Conservation (phyloP, 1,140 invertebrate genomes). For the Eulimnadia texana region DNA sequence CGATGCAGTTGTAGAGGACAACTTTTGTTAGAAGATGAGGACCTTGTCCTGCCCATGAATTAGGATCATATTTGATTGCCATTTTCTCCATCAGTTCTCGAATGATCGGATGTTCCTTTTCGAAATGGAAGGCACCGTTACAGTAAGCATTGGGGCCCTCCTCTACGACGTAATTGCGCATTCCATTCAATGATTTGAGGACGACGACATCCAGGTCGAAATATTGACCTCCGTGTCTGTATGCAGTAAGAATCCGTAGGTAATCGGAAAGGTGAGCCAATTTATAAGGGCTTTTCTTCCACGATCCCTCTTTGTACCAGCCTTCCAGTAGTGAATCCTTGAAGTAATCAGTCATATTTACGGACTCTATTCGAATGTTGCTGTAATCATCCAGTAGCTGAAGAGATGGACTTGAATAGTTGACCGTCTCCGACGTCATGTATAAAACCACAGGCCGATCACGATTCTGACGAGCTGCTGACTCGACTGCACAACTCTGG, state of each 20-base stretch:
- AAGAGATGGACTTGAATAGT: constrained; percentile 18
- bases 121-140: constrained; percentile 7
- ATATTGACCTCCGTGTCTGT: constrained; percentile 62
- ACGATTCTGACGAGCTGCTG: constrained; percentile 44
- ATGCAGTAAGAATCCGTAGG: constrained; percentile 50
- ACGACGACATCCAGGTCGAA: constrained; percentile 60
- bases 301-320: constrained; percentile 36
- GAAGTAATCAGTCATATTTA: constrained; percentile 43
- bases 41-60: background rate
- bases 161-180: background rate
- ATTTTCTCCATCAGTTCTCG: background rate
- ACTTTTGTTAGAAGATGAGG: background rate
- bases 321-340: constrained; percentile 41
- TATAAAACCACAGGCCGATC: constrained; percentile 29
- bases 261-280: constrained; percentile 50
- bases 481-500: constrained; percentile 51
- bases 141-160: background rate
- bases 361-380: constrained; percentile 40
- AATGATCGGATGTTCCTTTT: background rate
- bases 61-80: background rate
- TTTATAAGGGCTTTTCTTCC: constrained; percentile 38
- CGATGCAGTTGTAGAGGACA: background rate
- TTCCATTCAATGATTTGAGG: constrained; percentile 26
- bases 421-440: background rate
- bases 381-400: constrained; percentile 15